phyloP scores from a whole-genome alignment of 2,797 vertebrate species.

The Antrozous pallidus region DNA sequence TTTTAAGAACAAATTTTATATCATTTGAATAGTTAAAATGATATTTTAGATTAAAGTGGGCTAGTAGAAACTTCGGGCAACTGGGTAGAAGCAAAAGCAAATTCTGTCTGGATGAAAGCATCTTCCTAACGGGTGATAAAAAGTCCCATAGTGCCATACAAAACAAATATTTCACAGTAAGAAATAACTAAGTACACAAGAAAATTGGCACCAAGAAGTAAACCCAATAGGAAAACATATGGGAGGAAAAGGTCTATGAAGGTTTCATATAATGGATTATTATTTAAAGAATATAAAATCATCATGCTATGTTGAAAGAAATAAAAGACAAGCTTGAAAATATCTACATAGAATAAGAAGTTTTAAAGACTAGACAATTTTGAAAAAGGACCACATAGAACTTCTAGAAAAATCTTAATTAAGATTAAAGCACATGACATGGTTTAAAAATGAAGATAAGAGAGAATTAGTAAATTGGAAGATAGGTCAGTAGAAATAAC shows the following conservation, averaged over 20 bases:
- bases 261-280: not conserved
- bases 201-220: not conserved
- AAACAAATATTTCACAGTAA: not conserved
- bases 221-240: not conserved
- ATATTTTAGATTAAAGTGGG: not conserved
- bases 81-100: not conserved
- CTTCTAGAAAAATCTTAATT: not conserved
- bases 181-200: not conserved
- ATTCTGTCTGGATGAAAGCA: not conserved
- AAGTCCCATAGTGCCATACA: not conserved
- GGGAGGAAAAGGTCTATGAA: not conserved
- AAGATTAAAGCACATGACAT: not conserved
- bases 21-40: slow-evolving; percentile 3
- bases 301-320: slow-evolving; percentile 3
- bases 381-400: slow-evolving; percentile 9
- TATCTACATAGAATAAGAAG: not conserved
- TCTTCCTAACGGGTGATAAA: not conserved
- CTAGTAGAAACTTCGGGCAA: not conserved
- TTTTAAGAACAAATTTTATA: not conserved
- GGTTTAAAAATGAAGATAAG: not conserved
- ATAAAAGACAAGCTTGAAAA: slow-evolving; percentile 5
- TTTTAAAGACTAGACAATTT: not conserved
- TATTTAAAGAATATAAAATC: not conserved
- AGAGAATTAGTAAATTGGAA: slow-evolving; percentile 20
- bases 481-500: not conserved